Evolutionary conservation across 2,888 invertebrate genomes (phyloP), one percentile per base, ranked within the genome.

Genomic region (Sinhomidia bicolor): DNA sequence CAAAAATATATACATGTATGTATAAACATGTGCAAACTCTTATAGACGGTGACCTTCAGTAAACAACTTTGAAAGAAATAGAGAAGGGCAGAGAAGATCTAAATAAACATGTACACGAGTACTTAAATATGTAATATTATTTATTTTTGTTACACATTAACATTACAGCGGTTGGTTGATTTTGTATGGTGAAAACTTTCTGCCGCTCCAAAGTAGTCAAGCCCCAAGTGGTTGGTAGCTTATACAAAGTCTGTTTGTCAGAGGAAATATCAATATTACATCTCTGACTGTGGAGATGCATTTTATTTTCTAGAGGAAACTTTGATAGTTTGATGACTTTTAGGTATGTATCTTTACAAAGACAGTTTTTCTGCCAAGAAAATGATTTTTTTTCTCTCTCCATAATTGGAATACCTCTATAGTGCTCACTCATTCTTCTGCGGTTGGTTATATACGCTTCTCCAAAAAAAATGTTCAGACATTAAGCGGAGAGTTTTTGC

Each of bases 31-130:
- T 54, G 0, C 54, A 7, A 2, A 10, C 5, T 54, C 6, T 60
- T 41, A 41, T 71, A 29, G 29, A 12, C 32, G 20, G 74, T 74
- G 74, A 74, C 74, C 74, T 74, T 74, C 74, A 74, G 44, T 20
- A 4, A 71, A 44, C 41, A 71, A 10, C 47, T 23, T 74, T 74
- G 47, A 47, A 44, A 71, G 20, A 23, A 44, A 6, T 71, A 17
- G 1, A 44, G 4, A 54, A 57, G n/a, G 10, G 7, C 7, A 7
- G 12, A 29, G n/a, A n/a, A n/a, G n/a, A 32, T 2, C 32, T 29
- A 68, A 26, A 6, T n/a, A 36, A 26, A 26, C 54, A 47, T 14
- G 14, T 0, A 62, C 1, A 29, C 29, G 14, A 5, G 36, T 36
- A 36, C 36, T 7, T 36, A 36, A 5, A 7, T 36, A 7, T 36